These are phyloP conservation scores for Pterocles gutturalis DNA, from an alignment of 2,113 vertebrate genomes.

Conservation along the genomic window DNA sequence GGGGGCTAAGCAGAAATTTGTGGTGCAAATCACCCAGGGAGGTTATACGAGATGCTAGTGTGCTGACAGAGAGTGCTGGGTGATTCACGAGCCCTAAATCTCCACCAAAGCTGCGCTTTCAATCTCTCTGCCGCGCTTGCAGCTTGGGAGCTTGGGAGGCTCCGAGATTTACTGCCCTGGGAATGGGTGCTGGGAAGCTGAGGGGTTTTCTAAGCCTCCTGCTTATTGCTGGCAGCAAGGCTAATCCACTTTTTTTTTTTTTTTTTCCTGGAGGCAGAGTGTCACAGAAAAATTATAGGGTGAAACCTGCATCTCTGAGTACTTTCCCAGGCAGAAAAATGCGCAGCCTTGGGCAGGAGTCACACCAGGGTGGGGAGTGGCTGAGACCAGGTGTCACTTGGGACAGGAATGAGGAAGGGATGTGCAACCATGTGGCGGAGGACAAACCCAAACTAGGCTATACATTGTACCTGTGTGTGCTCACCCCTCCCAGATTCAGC, in stretches of 20 bases:
- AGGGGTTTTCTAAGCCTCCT: neutral
- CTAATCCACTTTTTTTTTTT: neutral
- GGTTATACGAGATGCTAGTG: neutral
- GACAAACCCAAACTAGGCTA: neutral
- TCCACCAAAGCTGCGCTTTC: neutral
- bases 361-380: neutral
- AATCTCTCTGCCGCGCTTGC: accelerated
- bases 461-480: neutral
- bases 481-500: neutral
- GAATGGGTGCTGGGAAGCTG: neutral
- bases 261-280: neutral
- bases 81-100: constrained; percentile 26
- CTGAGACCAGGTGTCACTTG: neutral
- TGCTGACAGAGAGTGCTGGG: neutral
- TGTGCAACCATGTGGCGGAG: neutral
- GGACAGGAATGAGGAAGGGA: neutral
- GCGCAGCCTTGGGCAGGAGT: neutral
- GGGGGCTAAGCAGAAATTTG: neutral
- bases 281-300: neutral
- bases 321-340: neutral
- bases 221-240: neutral
- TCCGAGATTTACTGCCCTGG: constrained; percentile 24
- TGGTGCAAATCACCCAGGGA: neutral
- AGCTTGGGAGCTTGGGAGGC: accelerated
- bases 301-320: neutral